A percentile compares a stretch with the other conserved stretches of the same genome.
Evolutionary conservation across 2,888 invertebrate genomes (phyloP).

Genomic region (Acleris sparsana): DNA sequence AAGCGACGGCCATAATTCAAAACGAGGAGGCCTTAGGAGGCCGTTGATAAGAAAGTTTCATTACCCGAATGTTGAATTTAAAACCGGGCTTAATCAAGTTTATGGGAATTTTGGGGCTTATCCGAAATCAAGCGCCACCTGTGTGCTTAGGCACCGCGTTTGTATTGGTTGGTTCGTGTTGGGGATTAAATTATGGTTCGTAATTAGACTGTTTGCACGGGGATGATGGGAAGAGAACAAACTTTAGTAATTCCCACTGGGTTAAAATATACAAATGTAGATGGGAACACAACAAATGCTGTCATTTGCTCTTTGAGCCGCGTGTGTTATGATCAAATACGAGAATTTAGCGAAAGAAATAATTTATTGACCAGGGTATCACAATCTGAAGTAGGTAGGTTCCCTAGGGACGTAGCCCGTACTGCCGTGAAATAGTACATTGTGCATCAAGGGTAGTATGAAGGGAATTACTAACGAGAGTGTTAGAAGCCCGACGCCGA

Average conservation of each 20-base stretch:
- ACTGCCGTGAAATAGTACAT: too few relatives aligned
- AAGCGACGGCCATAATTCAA: slow-evolving; percentile 75
- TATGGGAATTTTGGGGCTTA: slow-evolving; percentile 54
- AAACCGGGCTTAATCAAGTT: slow-evolving; percentile 79
- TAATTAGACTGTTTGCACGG: slow-evolving; percentile 30
- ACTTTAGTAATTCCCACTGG: background rate
- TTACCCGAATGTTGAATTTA: slow-evolving; percentile 80
- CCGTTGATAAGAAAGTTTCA: slow-evolving; percentile 82
- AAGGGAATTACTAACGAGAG: too few relatives aligned
- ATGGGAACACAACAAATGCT: too few relatives aligned
- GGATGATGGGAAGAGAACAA: background rate
- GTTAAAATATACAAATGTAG: too few relatives aligned
- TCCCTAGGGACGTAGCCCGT: too few relatives aligned
- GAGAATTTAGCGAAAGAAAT: too few relatives aligned
- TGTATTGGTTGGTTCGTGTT: slow-evolving; percentile 68
- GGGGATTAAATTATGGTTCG: slow-evolving; percentile 39
- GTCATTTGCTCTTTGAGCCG: too few relatives aligned
- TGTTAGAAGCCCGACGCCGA: too few relatives aligned
- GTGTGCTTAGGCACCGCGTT: slow-evolving; percentile 78
- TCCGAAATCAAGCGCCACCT: slow-evolving; percentile 68
- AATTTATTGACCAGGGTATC: too few relatives aligned
- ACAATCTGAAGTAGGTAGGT: too few relatives aligned
- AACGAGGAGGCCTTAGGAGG: slow-evolving; percentile 59
- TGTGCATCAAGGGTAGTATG: too few relatives aligned
- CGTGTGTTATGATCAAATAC: too few relatives aligned